Evolutionary conservation across 2,797 vertebrate genomes (phyloP), one percentile per base, ranked within the genome.

Genomic region (Hippopotamyrus pictus): DNA sequence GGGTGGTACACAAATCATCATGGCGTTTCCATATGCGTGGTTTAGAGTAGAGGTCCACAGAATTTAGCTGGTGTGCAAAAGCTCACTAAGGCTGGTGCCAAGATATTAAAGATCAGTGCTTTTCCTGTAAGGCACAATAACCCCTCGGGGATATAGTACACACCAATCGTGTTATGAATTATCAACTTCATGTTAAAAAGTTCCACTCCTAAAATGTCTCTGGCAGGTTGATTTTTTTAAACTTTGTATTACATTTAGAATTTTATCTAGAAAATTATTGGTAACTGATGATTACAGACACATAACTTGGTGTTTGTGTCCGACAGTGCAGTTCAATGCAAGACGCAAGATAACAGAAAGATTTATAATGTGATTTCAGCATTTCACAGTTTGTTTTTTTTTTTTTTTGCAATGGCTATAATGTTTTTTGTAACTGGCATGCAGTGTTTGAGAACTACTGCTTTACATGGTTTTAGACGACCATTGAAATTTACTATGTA

Each of bases 1-100:
- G 93, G 95, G 93, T 93, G 93, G 94, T 93, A 91, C 92, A 90
- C 87, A 41, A 48, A 89, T 46, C n/a, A 41, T 79, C 7, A 54
- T 51, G 48, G 76, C 48, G n/a, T 57, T 85, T 48, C 79, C 86
- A 88, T 53, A 84, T 73, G 89, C 25, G 62, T 46, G 84, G 84
- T 87, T 76, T 19, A 79, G 29, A 87, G 48, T 65, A 76, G 84
- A 89, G 88, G 83, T 69, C 54, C 48, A 29, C 57, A 19, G 59
- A 29, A n/a, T 86, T 86, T 86, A 86, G 57, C 46, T 48, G 33
- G 89, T 41, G 59, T 25, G 57, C 25, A 89, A 14, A 41, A 53
- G 84, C 29, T 25, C 29, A 44, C 44, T 51, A 12, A 48, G 48
- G 22, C 46, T 29, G n/a, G 29, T 51, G 89, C 84, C 89, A 87